These are phyloP conservation scores for Spatula clypeata DNA, from an alignment of 2,797 vertebrate species.

Conservation along the genomic window DNA sequence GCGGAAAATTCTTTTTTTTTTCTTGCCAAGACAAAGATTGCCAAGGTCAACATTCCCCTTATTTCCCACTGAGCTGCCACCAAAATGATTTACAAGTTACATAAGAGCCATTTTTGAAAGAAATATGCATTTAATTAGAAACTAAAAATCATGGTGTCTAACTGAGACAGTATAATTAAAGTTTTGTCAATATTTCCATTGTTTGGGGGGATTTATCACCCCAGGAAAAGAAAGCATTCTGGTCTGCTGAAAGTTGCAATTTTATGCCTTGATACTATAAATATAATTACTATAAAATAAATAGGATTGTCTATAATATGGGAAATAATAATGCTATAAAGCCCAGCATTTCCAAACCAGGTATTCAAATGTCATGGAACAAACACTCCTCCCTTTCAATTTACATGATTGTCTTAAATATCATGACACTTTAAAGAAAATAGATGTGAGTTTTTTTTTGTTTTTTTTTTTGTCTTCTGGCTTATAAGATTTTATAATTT, in stretches of 20 bases:
- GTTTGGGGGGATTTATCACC: constrained; percentile 56
- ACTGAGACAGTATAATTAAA: constrained; percentile 29
- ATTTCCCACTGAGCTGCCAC: constrained; percentile 57
- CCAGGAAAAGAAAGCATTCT: constrained; percentile 34
- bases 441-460: neutral
- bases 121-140: constrained; percentile 71
- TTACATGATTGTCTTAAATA: neutral
- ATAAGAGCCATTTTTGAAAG: constrained; percentile 45
- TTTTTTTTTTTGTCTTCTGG: neutral
- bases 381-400: neutral
- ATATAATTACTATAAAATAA: neutral
- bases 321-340: constrained; percentile 20
- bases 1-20: constrained; percentile 37
- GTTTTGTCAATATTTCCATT: constrained; percentile 39
- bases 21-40: constrained; percentile 11
- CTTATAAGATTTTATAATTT: neutral
- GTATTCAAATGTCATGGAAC: neutral
- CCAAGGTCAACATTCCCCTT: constrained; percentile 55
- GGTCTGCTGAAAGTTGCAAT: constrained; percentile 4
- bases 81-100: constrained; percentile 62
- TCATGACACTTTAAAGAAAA: neutral
- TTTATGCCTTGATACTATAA: constrained; percentile 10
- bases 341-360: neutral
- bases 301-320: neutral
- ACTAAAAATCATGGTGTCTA: constrained; percentile 38